Evolutionary conservation across 2,888 invertebrate genomes (phyloP), one percentile per base, ranked within the genome.

Genomic region (Sthenelais limicola): DNA sequence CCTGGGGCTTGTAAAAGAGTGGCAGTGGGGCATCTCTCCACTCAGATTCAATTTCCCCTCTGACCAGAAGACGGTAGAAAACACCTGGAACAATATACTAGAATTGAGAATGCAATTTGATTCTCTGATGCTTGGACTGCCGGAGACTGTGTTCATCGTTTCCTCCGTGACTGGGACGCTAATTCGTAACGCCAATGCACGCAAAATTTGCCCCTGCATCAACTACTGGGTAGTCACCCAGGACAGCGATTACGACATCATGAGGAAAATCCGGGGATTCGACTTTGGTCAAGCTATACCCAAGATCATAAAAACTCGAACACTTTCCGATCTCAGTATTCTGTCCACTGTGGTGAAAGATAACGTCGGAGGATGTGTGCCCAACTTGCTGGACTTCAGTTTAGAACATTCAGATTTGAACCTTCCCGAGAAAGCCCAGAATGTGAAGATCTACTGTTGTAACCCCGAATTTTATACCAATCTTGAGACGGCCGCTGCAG

Each of bases 351-450:
- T 62, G 38, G 62, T 62, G 3, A 62, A 62, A 24, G 62, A 62
- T n/a, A 62, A 62, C 38, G 15, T 62, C 7, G 62, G 62, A 24
- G 62, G 62, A 26, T 62, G 62, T 24, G 62, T 62, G n/a, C 62
- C 62, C 26, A 21, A 43, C 4, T 21, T 62, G 62, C 38, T 62
- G 38, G 18, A 35, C 38, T 3, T 43, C n/a, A 62, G 62, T 28
- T n/a, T n/a, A n/a, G n/a, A n/a, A n/a, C n/a, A n/a, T n/a, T n/a
- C n/a, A n/a, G n/a, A n/a, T n/a, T n/a, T n/a, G n/a, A n/a, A n/a
- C n/a, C n/a, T n/a, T n/a, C n/a, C n/a, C n/a, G n/a, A n/a, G n/a
- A n/a, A n/a, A n/a, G n/a, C n/a, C n/a, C n/a, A n/a, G n/a, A n/a
- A n/a, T n/a, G n/a, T n/a, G n/a, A n/a, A n/a, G n/a, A n/a, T n/a